phyloP scores from a whole-genome alignment of 2,888 invertebrate species.

The Melanostoma mellinum region DNA sequence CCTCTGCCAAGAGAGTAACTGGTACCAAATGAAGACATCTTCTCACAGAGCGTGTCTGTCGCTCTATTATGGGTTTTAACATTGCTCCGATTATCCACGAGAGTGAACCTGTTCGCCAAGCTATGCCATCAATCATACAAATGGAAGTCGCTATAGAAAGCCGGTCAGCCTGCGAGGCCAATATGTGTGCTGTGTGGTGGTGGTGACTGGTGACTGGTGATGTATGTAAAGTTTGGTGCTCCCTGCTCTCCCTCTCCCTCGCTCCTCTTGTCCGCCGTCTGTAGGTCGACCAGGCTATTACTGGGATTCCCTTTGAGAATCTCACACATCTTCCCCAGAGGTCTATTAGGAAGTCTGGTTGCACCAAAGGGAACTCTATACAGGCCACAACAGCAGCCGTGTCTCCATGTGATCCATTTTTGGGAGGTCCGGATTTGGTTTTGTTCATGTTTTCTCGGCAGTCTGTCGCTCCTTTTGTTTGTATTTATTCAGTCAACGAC shows the following conservation, averaged over 20 bases:
- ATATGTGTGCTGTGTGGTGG: conserved; percentile 19
- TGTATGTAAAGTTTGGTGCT: conserved; percentile 67
- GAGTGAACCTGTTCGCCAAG: conserved; percentile 69
- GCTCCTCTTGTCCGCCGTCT: neutral
- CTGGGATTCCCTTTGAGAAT: conserved; percentile 71
- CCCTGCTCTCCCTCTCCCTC: neutral
- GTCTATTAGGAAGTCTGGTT: conserved; percentile 54
- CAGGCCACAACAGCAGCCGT: conserved; percentile 12
- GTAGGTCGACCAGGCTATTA: conserved; percentile 35
- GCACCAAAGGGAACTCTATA: conserved; percentile 55
- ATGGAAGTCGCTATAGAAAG: conserved; percentile 55
- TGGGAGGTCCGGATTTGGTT: conserved; percentile 72
- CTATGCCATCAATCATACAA: conserved; percentile 70
- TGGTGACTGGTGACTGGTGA: conserved; percentile 24
- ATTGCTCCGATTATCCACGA: conserved; percentile 72
- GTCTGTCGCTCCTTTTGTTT: conserved; percentile 63
- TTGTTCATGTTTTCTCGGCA: conserved; percentile 49
- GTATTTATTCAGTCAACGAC: conserved; percentile 44
- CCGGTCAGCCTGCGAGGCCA: neutral
- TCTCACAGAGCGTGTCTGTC: conserved; percentile 73
- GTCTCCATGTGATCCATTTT: conserved; percentile 69
- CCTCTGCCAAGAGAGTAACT: conserved; percentile 47
- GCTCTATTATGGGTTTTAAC: conserved; percentile 72
- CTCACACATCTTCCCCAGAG: conserved; percentile 67
- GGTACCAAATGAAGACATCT: conserved; percentile 72